A percentile compares a stretch with the other conserved stretches of the same genome.
Conservation (phyloP, 2,888 invertebrate genomes). For the Orthosia gothica region DNA sequence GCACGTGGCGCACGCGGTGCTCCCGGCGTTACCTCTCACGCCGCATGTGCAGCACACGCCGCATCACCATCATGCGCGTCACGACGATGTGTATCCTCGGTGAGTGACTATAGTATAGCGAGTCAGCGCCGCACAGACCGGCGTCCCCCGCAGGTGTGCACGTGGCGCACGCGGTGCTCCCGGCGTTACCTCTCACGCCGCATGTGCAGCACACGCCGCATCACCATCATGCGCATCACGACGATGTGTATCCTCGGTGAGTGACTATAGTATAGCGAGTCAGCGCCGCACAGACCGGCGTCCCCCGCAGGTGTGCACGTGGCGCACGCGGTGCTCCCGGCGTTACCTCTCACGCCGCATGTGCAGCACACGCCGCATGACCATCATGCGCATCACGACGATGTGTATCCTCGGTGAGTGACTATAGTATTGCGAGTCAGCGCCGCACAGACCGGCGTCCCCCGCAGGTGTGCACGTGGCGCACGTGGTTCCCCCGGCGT, state of each 20-base stretch:
- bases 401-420: conserved; percentile 94
- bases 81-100: conserved; percentile 96
- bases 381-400: conserved; percentile 92
- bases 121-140: conserved; percentile 68
- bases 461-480: conserved; percentile 69
- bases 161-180: conserved; percentile 86
- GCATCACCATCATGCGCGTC: conserved; percentile 81
- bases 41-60: conserved; percentile 83
- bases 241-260: conserved; percentile 95
- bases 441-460: neutral
- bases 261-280: too few relatives aligned
- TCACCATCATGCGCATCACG: conserved; percentile 89
- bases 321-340: conserved; percentile 86
- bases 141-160: conserved; percentile 68
- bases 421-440: conserved; percentile 68
- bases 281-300: conserved; percentile 69
- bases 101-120: conserved; percentile 30
- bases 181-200: conserved; percentile 89
- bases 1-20: conserved; percentile 87
- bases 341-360: conserved; percentile 91
- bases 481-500: conserved; percentile 89
- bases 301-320: conserved; percentile 68
- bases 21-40: conserved; percentile 87
- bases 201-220: conserved; percentile 79
- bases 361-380: conserved; percentile 71